Conservation (phyloP, 2,888 invertebrate genomes). For the Pseudococcus viburni region DNA sequence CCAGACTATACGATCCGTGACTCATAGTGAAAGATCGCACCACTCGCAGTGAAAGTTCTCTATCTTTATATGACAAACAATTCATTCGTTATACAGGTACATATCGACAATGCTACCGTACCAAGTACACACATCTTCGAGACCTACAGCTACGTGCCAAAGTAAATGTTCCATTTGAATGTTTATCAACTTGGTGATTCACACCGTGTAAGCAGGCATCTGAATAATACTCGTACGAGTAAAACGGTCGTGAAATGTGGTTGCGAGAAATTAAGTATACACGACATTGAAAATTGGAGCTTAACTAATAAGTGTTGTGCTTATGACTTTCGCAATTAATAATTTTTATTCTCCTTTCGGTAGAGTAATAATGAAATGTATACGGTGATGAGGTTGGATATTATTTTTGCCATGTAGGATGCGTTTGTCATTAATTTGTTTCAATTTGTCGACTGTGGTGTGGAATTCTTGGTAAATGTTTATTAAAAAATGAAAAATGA, state of each 20-base stretch:
- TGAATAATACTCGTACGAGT: background rate
- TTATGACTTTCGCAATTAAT: conserved; percentile 38
- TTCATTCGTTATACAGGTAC: background rate
- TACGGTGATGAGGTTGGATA: background rate
- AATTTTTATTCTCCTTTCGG: background rate
- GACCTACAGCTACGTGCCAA: background rate
- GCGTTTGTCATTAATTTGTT: background rate
- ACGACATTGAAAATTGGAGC: conserved; percentile 51
- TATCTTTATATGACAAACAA: background rate
- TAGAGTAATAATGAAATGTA: background rate
- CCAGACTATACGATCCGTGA: conserved; percentile 52
- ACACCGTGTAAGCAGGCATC: conserved; percentile 1
- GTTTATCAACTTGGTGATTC: conserved; percentile 43
- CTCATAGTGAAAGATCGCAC: conserved; percentile 57
- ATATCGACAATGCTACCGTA: conserved; percentile 26
- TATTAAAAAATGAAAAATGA: background rate
- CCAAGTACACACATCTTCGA: background rate
- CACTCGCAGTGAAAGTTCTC: conserved; percentile 41
- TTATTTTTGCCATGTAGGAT: background rate
- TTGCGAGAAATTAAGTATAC: background rate
- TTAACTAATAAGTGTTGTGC: conserved; percentile 21
- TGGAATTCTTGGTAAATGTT: background rate
- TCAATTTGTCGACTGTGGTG: background rate
- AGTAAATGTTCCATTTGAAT: conserved; percentile 26
- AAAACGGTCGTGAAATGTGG: background rate